A percentile compares a stretch with the other conserved stretches of the same genome.
phyloP scores from a whole-genome alignment of 1,140 invertebrate genomes.

The Drosophila takahashii region DNA sequence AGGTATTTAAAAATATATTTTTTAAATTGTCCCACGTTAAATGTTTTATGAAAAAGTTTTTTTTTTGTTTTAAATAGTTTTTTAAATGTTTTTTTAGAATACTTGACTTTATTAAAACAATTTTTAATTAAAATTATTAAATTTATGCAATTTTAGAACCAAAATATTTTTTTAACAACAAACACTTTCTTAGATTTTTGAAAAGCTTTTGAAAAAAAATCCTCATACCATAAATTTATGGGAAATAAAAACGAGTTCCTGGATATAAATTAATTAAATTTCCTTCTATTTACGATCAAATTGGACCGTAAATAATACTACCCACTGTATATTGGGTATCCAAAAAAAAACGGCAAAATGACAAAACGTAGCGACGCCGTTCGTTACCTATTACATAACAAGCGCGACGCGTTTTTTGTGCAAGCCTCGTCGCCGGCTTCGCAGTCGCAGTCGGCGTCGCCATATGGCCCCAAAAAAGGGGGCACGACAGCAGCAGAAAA shows the following conservation, averaged over 20 bases:
- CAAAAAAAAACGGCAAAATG: slow-evolving; percentile 57
- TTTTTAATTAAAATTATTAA: no score
- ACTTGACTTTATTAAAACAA: no score
- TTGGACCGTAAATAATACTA: slow-evolving; percentile 7
- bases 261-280: not conserved
- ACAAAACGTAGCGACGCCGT: slow-evolving; percentile 61
- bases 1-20: no score
- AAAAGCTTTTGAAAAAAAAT: no score
- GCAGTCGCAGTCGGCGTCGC: slow-evolving; percentile 43
- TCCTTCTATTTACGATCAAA: not conserved
- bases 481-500: slow-evolving; percentile 67
- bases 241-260: not conserved
- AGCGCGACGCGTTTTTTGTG: slow-evolving; percentile 75
- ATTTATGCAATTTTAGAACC: no score
- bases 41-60: no score
- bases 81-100: no score
- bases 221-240: not conserved
- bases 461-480: slow-evolving; percentile 79
- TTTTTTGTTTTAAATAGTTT: no score
- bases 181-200: no score
- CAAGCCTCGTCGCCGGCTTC: slow-evolving; percentile 44
- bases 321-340: slow-evolving; percentile 10
- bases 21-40: no score
- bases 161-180: no score
- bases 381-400: slow-evolving; percentile 70